Evolutionary conservation across 2,113 vertebrate species (phyloP), one percentile per base, ranked within the genome.

Genomic region (Solenodon paradoxus): DNA sequence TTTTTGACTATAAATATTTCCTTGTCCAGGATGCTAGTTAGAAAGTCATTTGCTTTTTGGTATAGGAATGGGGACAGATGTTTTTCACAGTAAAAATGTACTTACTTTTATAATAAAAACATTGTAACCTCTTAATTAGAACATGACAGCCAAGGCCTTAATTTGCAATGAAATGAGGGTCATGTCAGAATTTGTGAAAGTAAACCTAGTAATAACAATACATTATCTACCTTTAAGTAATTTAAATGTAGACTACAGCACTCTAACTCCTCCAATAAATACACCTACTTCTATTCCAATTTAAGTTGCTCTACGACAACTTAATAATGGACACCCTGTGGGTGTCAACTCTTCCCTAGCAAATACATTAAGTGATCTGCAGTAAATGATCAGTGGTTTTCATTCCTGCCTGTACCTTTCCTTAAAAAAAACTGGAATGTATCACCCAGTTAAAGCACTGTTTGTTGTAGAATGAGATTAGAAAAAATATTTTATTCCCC

Each of bases 1-100:
- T 89, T 96, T 93, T 88, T 32, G 90, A 84, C 16, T 88, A 75
- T 53, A 63, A 81, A 90, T 30, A 45, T 22, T 49, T 94, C 92
- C 59, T 91, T 87, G 61, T 5, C 42, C 13, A 85, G 61, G 88
- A 89, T 55, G 78, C 57, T 69, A 82, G 45, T 51, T 69, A 74
- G 72, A 88, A 91, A 91, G 47, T 16, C 26, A 93, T 92, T 95
- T 88, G 13, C 28, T 63, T 79, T 79, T 74, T 35, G 20, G 55
- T n/a, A 64, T 51, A 38, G 66, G 30, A 95, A 80, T 51, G 19
- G 51, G 10, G 84, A 95, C 28, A 45, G 71, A 51, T 81, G 35
- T 35, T 92, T 89, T 74, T 59, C n/a, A 57, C 3, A 83, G 12
- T 57, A 79, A 90, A 91, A 66, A 75, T 83, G 7, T 87, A 30